A percentile compares a stretch with the other conserved stretches of the same genome.
Conservation (phyloP, 1,140 invertebrate genomes). For the Diorhabda carinulata region DNA sequence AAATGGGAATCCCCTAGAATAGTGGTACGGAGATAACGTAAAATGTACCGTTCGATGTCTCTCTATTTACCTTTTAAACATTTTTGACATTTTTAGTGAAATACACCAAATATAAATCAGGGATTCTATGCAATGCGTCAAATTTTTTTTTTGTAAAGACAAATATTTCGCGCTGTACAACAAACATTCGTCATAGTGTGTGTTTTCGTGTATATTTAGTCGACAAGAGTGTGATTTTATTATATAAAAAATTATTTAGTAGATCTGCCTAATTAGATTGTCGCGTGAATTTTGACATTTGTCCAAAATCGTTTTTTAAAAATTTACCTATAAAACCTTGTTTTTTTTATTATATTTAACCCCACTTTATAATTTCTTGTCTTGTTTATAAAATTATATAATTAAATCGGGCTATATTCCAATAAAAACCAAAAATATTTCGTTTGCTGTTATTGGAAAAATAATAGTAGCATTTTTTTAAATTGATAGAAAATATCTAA, state of each 20-base stretch:
- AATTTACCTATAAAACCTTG: too few relatives aligned
- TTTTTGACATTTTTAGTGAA: conserved; percentile 17
- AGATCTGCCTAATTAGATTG: conserved; percentile 36
- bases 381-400: too few relatives aligned
- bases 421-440: too few relatives aligned
- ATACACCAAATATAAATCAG: conserved; percentile 47
- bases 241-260: conserved; percentile 29
- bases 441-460: too few relatives aligned
- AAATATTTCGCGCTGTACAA: conserved; percentile 38
- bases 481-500: background rate
- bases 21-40: conserved; percentile 36
- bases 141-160: conserved; percentile 18
- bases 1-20: conserved; percentile 83
- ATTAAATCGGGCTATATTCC: too few relatives aligned
- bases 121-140: conserved; percentile 45
- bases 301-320: too few relatives aligned
- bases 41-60: conserved; percentile 24
- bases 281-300: conserved; percentile 22
- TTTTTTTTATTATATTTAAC: too few relatives aligned
- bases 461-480: too few relatives aligned
- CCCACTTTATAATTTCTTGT: too few relatives aligned
- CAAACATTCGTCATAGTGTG: conserved; percentile 30
- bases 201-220: conserved; percentile 41
- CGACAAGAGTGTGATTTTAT: conserved; percentile 40
- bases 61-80: conserved; percentile 17